Percentiles rank a stretch among this genome's conserved stretches.
Evolutionary conservation across 2,888 invertebrate genomes (phyloP).

Genomic region (Doris montereyensis): DNA sequence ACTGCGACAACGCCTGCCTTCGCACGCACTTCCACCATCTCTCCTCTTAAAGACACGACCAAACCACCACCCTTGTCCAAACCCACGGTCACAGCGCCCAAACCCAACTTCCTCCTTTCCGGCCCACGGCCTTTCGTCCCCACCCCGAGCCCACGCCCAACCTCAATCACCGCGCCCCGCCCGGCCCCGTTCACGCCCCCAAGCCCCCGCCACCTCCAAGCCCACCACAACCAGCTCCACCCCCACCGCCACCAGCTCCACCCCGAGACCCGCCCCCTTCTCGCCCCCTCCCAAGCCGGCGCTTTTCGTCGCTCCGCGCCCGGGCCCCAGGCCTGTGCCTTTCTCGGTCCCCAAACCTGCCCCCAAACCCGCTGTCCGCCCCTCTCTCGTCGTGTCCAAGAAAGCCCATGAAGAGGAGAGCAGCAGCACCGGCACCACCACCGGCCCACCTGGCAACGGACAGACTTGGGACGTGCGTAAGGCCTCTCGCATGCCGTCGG

Average conservation of each 20-base stretch:
- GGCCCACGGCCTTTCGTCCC: constrained; percentile 24
- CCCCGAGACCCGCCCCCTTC: background rate
- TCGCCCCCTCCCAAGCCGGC: background rate
- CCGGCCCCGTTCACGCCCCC: background rate
- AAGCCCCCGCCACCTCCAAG: background rate
- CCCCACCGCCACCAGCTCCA: background rate
- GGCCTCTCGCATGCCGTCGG: constrained; percentile 38
- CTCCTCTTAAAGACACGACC: background rate
- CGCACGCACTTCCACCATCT: background rate
- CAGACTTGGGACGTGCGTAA: constrained; percentile 30
- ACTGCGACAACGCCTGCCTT: background rate
- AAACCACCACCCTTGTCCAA: background rate
- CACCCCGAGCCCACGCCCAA: constrained; percentile 9
- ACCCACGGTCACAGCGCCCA: background rate
- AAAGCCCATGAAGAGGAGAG: background rate
- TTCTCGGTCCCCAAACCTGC: constrained; percentile 51
- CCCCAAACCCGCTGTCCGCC: constrained; percentile 54
- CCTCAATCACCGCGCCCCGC: constrained; percentile 6
- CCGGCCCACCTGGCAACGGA: too few relatives aligned
- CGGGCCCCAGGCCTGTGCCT: constrained; percentile 34
- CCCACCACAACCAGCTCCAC: background rate
- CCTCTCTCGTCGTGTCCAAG: too few relatives aligned
- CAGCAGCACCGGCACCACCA: background rate
- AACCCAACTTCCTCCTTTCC: background rate
- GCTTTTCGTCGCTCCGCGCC: too few relatives aligned